Percentiles rank a stretch among this genome's conserved stretches.
Conservation (phyloP, 2,888 invertebrate genomes). For the Sphecodes monilicornis region DNA sequence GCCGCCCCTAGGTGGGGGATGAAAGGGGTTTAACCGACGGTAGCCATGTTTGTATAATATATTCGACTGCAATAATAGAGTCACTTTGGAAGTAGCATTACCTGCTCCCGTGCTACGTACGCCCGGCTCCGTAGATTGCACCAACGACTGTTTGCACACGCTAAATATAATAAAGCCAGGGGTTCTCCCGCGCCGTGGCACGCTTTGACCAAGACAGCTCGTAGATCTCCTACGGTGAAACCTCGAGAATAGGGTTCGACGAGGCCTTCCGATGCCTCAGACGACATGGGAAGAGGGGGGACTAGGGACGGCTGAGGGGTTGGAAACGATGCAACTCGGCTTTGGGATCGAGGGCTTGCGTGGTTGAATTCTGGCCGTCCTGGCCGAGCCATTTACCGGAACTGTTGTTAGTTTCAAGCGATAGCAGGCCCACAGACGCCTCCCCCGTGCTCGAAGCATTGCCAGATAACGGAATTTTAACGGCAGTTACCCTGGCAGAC, state of each 20-base stretch:
- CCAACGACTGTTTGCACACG: conserved; percentile 78
- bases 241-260: not conserved
- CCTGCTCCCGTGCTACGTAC: conserved; percentile 69
- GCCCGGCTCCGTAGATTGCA: conserved; percentile 68
- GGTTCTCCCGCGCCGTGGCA: conserved; percentile 51
- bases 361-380: conserved; percentile 23
- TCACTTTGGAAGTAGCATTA: conserved; percentile 79
- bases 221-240: conserved; percentile 9
- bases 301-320: not conserved
- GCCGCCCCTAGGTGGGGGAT: conserved; percentile 9
- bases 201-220: not conserved
- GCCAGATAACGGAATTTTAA: conserved; percentile 40
- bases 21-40: conserved; percentile 65
- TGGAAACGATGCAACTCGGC: conserved; percentile 12
- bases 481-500: conserved; percentile 2
- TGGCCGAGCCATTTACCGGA: conserved; percentile 22
- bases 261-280: not conserved
- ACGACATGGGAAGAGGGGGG: not conserved
- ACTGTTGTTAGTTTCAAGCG: conserved; percentile 30
- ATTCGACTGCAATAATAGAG: conserved; percentile 79
- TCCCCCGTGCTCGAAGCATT: conserved; percentile 15
- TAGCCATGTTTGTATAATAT: conserved; percentile 75
- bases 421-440: conserved; percentile 25
- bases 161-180: conserved; percentile 80
- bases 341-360: conserved; percentile 10